A percentile compares a stretch with the other conserved stretches of the same genome.
Conservation (phyloP, 2,888 invertebrate species). For the Gonocerus acuteangulatus region DNA sequence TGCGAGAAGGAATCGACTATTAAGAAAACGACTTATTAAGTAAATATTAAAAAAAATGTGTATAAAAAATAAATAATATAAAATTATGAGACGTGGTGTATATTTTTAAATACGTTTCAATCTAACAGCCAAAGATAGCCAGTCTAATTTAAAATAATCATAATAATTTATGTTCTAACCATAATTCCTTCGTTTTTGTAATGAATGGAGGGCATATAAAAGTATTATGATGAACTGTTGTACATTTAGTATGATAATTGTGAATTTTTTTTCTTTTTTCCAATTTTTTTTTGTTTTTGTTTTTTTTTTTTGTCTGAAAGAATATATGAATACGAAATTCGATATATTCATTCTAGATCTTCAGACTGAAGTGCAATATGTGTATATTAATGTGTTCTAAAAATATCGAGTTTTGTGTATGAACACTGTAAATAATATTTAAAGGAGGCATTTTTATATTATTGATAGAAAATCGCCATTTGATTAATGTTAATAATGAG, state of each 20-base stretch:
- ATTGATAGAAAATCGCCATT: constrained; percentile 26
- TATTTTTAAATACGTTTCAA: constrained; percentile 15
- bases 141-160: constrained; percentile 27
- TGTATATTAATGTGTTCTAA: constrained; percentile 25
- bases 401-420: constrained; percentile 17
- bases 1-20: constrained; percentile 16
- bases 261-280: background rate
- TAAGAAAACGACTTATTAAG: constrained; percentile 17
- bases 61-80: constrained; percentile 3
- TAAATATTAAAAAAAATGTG: constrained; percentile 14
- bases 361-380: constrained; percentile 33
- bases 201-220: constrained; percentile 5
- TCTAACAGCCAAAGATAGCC: constrained; percentile 25
- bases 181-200: constrained; percentile 1
- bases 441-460: constrained; percentile 24
- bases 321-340: constrained; percentile 13
- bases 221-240: constrained; percentile 23
- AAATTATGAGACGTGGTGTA: constrained; percentile 13
- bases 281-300: background rate
- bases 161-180: constrained; percentile 25
- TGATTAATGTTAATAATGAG: constrained; percentile 8
- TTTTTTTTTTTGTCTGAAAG: constrained; percentile 13
- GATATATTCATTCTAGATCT: constrained; percentile 14
- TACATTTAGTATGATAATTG: constrained; percentile 22
- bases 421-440: constrained; percentile 32